Percentiles rank a stretch among this genome's conserved stretches.
Conservation (phyloP, 1,140 invertebrate species). For the Cyclargus thomasi region DNA sequence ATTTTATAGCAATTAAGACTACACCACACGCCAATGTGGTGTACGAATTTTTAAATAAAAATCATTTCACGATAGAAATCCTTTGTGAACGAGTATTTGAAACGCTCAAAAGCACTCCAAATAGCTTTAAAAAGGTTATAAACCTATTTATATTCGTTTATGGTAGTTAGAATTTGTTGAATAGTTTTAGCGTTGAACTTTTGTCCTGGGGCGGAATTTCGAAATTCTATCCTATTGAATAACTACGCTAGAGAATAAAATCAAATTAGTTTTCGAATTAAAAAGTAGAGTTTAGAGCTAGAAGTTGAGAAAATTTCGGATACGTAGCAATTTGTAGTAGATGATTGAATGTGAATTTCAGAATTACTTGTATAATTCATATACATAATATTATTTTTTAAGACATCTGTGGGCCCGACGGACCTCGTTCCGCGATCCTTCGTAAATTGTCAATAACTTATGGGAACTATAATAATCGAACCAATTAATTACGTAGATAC, state of each 20-base stretch:
- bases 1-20: neutral
- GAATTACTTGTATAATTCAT: too few species aligned
- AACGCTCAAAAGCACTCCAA: conserved; percentile 3
- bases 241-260: conserved; percentile 2
- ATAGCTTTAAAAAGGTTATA: conserved; percentile 15
- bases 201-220: neutral
- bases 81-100: neutral
- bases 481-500: too few species aligned
- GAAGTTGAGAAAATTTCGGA: neutral
- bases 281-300: neutral
- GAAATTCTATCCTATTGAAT: conserved; percentile 9
- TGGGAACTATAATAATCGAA: too few species aligned
- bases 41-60: conserved; percentile 2
- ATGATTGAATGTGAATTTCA: neutral
- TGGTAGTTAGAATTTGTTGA: conserved; percentile 13
- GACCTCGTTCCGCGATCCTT: too few species aligned
- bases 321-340: neutral
- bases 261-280: conserved; percentile 3
- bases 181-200: conserved; percentile 13
- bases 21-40: neutral
- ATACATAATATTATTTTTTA: too few species aligned
- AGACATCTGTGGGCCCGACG: too few species aligned
- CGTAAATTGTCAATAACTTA: too few species aligned
- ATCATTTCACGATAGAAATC: neutral
- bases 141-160: conserved; percentile 14